Evolutionary conservation across 2,113 vertebrate species (phyloP).

Genomic region (Aptenodytes patagonicus): DNA sequence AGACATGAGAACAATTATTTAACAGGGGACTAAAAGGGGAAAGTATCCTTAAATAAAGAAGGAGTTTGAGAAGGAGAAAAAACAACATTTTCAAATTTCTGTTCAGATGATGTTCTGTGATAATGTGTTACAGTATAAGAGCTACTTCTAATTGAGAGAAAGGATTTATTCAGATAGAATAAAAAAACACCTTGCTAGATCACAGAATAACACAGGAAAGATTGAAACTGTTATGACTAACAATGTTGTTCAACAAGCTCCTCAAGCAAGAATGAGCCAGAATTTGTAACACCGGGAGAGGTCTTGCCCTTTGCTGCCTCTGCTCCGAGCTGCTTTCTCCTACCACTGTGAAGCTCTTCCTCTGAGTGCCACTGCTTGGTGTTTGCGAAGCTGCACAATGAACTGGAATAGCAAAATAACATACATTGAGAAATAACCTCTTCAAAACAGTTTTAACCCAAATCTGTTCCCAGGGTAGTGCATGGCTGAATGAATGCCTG

Average conservation of each 20-base stretch:
- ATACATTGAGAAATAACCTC: conserved; percentile 15
- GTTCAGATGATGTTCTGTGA: neutral
- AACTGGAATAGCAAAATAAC: conserved; percentile 3
- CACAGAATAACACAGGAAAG: neutral
- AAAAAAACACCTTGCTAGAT: neutral
- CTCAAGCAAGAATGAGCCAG: neutral
- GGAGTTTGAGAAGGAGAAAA: neutral
- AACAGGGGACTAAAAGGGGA: neutral
- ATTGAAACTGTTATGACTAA: neutral
- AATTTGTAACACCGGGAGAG: neutral
- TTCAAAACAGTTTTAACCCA: conserved; percentile 2
- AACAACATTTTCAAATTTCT: neutral
- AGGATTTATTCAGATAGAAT: neutral
- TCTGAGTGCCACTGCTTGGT: neutral
- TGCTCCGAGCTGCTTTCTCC: neutral
- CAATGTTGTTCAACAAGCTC: neutral
- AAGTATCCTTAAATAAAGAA: neutral
- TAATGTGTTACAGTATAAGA: neutral
- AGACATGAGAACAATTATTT: neutral
- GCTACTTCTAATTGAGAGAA: neutral
- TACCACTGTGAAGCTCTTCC: neutral
- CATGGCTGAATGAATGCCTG: neutral
- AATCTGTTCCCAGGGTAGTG: neutral
- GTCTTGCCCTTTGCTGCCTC: neutral
- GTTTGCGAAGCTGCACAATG: neutral